These are phyloP conservation scores for Chiloscyllium punctatum DNA, from an alignment of 2,797 vertebrate species.

Conservation along the genomic window DNA sequence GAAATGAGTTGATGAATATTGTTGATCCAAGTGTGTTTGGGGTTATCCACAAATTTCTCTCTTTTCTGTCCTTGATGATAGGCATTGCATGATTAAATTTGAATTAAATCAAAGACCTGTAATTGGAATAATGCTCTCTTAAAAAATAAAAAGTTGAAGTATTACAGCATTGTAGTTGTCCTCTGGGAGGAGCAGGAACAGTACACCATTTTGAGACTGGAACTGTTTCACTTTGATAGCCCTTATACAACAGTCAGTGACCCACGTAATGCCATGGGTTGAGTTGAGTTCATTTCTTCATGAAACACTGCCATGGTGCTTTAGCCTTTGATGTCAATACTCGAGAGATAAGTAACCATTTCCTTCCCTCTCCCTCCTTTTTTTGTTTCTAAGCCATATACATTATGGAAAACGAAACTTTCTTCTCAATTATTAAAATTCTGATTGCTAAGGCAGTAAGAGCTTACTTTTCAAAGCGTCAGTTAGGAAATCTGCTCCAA, in stretches of 20 bases:
- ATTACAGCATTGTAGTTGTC: background rate
- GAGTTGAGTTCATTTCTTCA: background rate
- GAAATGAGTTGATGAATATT: background rate
- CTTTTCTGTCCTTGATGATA: background rate
- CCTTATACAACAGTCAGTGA: slow-evolving; percentile 2
- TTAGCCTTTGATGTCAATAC: background rate
- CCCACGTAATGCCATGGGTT: background rate
- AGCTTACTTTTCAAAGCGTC: background rate
- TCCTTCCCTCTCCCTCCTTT: too few species aligned
- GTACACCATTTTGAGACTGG: slow-evolving; percentile 11
- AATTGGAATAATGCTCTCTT: background rate
- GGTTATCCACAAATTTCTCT: background rate
- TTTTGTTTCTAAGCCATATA: background rate
- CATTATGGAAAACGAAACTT: background rate
- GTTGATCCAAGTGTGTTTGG: background rate
- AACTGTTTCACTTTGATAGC: slow-evolving; percentile 9
- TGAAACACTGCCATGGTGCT: background rate
- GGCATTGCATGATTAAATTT: slow-evolving; percentile 12
- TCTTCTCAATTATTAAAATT: background rate
- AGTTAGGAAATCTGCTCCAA: background rate
- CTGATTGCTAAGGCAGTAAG: background rate
- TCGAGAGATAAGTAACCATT: background rate
- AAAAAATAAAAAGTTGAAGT: background rate
- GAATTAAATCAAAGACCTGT: slow-evolving; percentile 15
- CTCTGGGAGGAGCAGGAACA: background rate